Evolutionary conservation across 2,113 vertebrate genomes (phyloP), one percentile per base, ranked within the genome.

Genomic region (Baryphthengus martii): DNA sequence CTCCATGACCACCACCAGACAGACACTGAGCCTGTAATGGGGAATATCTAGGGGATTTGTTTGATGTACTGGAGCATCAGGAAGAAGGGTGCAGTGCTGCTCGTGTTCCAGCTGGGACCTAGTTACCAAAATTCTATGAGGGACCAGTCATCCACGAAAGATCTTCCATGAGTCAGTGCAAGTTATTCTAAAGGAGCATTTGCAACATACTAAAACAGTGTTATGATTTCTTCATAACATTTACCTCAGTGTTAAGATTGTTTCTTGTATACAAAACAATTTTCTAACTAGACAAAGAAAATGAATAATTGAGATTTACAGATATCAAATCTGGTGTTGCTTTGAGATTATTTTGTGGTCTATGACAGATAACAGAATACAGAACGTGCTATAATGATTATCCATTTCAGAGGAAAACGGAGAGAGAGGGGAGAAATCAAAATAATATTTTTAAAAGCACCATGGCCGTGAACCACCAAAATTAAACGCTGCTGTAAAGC

Each of bases 161-260:
- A 81, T 88, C 67, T 50, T 76, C 59, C 24, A 8, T 44, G 87
- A 93, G 73, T 95, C 92, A 78, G 39, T 86, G 35, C 50, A 87
- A 70, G 55, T 91, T 93, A 75, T 45, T 92, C 66, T 84, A 40
- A 82, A 94, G 73, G 56, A 77, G 56, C 37, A 80, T 86, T 88
- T 90, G 55, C 76, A 90, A 87, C 73, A n/a, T 85, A 23, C 76
- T 84, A 53, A 84, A 91, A 61, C 78, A 85, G 83, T 92, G 37
- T 94, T 90, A 90, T 6, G 35, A 89, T 80, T 81, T 91, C 81
- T 86, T 86, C 65, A 53, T 79, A n/a, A 90, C 77, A 49, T 75
- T 94, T 92, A 90, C 85, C 90, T 94, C 85, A 72, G 25, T 78
- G 71, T 90, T 93, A 92, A 33, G 61, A 59, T 66, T 67, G 44